Evolutionary conservation across 2,888 invertebrate species (phyloP).

Genomic region (Zygothrica quintamaculata): DNA sequence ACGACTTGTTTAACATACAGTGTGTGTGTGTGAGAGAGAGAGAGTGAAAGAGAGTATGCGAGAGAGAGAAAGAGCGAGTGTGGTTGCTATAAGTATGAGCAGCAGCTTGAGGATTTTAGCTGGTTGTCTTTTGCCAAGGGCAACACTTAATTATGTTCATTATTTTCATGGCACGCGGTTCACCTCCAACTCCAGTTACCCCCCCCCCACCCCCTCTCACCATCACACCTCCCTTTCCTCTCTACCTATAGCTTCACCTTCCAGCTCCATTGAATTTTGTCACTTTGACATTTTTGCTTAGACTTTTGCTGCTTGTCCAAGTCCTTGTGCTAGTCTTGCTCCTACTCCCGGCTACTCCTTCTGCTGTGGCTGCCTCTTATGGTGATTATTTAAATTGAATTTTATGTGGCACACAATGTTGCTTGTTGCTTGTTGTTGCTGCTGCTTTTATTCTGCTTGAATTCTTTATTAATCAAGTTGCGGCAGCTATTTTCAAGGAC

Average conservation of each 20-base stretch:
- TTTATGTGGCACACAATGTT: constrained; percentile 56
- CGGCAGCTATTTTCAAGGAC: constrained; percentile 31
- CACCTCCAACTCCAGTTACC: constrained; percentile 28
- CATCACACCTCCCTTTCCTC: too few species aligned
- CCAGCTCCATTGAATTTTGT: constrained; percentile 39
- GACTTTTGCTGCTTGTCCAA: too few species aligned
- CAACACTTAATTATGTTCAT: constrained; percentile 81
- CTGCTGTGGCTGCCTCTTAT: constrained; percentile 21
- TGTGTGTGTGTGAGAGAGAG: too few species aligned
- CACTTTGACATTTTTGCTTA: constrained; percentile 51
- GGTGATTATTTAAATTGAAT: constrained; percentile 77
- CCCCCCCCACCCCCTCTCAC: too few species aligned
- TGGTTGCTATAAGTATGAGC: constrained; percentile 7
- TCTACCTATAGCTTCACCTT: constrained; percentile 22
- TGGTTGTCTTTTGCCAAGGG: constrained; percentile 67
- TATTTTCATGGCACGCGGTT: constrained; percentile 77
- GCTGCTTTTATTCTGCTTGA: constrained; percentile 5
- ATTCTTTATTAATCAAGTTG: constrained; percentile 65
- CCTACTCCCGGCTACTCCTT: constrained; percentile 1
- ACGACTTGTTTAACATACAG: too few species aligned
- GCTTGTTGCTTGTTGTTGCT: constrained; percentile 5
- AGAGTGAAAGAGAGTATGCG: constrained; percentile 2
- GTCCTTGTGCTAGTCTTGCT: constrained; percentile 12
- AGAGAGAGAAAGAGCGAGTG: neutral
- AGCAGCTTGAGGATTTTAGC: constrained; percentile 8